These are phyloP conservation scores for Nasonia longicornis DNA, from an alignment of 1,140 invertebrate species.

Conservation along the genomic window DNA sequence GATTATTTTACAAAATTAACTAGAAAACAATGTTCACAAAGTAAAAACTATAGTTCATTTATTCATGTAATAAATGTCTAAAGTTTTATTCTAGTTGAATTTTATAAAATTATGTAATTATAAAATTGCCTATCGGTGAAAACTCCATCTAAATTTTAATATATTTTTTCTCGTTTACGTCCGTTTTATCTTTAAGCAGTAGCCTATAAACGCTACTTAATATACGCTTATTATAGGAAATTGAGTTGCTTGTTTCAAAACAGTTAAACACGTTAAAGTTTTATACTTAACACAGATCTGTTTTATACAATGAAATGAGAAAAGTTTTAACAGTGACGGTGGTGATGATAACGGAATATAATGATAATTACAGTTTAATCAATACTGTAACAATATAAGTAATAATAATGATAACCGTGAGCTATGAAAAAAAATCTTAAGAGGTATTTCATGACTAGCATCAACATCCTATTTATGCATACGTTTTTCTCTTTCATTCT, in stretches of 20 bases:
- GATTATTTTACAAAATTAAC: neutral
- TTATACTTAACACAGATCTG: neutral
- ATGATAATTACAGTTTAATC: neutral
- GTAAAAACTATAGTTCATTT: neutral
- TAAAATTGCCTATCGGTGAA: slow-evolving; percentile 21
- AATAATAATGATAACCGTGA: slow-evolving; percentile 18
- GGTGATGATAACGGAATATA: neutral
- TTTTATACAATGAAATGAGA: slow-evolving; percentile 26
- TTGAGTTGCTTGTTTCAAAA: neutral
- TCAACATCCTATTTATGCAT: slow-evolving; percentile 13
- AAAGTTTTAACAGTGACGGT: neutral
- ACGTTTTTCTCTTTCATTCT: slow-evolving; percentile 26
- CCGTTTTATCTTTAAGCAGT: slow-evolving; percentile 2
- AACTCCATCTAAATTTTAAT: slow-evolving; percentile 1
- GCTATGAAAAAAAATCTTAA: slow-evolving; percentile 15
- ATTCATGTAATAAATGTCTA: neutral
- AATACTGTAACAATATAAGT: neutral
- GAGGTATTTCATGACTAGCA: slow-evolving; percentile 40
- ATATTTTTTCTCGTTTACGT: slow-evolving; percentile 14
- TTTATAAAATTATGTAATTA: slow-evolving; percentile 28
- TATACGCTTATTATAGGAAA: slow-evolving; percentile 3
- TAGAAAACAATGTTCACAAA: neutral
- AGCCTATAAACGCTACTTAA: slow-evolving; percentile 10
- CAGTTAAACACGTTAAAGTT: neutral
- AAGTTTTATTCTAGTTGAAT: neutral